Percentiles rank a stretch among this genome's conserved stretches.
These are phyloP conservation scores for Epirrhoe tristata DNA, from an alignment of 2,888 invertebrate species.

Conservation along the genomic window DNA sequence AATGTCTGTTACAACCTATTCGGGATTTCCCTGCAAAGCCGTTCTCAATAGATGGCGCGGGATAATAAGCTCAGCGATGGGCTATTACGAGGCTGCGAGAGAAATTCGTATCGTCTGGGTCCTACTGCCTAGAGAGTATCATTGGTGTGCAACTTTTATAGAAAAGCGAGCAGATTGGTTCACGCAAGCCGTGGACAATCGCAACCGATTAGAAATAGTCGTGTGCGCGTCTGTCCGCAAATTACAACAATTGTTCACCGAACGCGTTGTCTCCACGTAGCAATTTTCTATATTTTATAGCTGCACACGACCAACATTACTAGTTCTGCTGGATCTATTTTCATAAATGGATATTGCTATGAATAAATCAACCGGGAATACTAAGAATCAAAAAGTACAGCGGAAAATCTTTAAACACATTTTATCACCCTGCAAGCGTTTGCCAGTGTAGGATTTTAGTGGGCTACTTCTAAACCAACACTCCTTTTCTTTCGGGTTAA, in stretches of 20 bases:
- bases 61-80: conserved; percentile 83
- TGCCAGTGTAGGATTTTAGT: conserved; percentile 41
- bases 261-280: conserved; percentile 30
- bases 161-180: conserved; percentile 60
- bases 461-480: conserved; percentile 67
- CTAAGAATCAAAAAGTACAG: neutral
- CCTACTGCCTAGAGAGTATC: conserved; percentile 51
- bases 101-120: conserved; percentile 74
- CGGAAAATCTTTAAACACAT: neutral
- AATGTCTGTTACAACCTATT: conserved; percentile 75
- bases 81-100: conserved; percentile 76
- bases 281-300: conserved; percentile 34
- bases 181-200: conserved; percentile 62
- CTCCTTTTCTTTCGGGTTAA: conserved; percentile 63
- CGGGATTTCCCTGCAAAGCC: conserved; percentile 82
- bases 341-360: conserved; percentile 21
- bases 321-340: conserved; percentile 21
- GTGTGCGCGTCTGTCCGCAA: conserved; percentile 62
- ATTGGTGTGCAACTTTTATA: conserved; percentile 69
- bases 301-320: conserved; percentile 17
- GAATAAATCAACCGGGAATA: conserved; percentile 23
- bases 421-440: conserved; percentile 2
- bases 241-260: conserved; percentile 69
- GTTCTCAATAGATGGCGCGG: conserved; percentile 82
- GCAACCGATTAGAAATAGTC: conserved; percentile 73